phyloP scores from a whole-genome alignment of 1,140 invertebrate species.

The Stratiolaelaps scimitus region DNA sequence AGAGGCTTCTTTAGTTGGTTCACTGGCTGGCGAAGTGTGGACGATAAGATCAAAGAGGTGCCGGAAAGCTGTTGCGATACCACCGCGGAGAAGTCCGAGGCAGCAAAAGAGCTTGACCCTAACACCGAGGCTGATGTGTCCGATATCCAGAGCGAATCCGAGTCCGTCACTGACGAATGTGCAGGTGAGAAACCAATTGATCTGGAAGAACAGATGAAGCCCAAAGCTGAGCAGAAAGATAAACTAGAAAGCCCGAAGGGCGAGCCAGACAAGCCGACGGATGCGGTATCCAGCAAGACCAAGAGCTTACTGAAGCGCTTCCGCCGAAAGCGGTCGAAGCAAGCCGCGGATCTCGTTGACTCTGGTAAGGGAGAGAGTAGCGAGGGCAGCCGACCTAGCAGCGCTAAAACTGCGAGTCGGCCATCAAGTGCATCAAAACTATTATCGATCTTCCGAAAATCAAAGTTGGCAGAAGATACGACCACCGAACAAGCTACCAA shows the following conservation, averaged over 20 bases:
- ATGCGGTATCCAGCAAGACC: background rate
- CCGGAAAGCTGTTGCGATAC: constrained; percentile 25
- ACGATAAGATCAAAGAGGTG: constrained; percentile 22
- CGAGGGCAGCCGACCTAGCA: constrained; percentile 20
- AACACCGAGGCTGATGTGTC: constrained; percentile 28
- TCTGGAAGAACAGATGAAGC: constrained; percentile 5
- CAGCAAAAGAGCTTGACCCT: constrained; percentile 24
- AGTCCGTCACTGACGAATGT: constrained; percentile 24
- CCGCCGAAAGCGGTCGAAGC: constrained; percentile 17
- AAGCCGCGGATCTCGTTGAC: background rate
- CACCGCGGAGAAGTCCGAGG: constrained; percentile 18
- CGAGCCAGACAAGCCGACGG: background rate
- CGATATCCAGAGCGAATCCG: constrained; percentile 25
- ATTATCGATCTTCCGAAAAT: background rate
- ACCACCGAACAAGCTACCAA: background rate
- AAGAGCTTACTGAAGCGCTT: constrained; percentile 7
- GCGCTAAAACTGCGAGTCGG: constrained; percentile 8
- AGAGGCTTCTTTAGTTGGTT: constrained; percentile 27
- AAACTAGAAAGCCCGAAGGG: background rate
- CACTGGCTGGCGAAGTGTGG: constrained; percentile 14
- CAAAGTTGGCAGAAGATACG: background rate
- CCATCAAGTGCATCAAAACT: constrained; percentile 14
- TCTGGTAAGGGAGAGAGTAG: constrained; percentile 16
- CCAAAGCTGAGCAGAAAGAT: constrained; percentile 6
- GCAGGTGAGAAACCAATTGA: constrained; percentile 10